These are phyloP conservation scores for Diorhabda sublineata DNA, from an alignment of 1,140 invertebrate genomes.

Conservation along the genomic window DNA sequence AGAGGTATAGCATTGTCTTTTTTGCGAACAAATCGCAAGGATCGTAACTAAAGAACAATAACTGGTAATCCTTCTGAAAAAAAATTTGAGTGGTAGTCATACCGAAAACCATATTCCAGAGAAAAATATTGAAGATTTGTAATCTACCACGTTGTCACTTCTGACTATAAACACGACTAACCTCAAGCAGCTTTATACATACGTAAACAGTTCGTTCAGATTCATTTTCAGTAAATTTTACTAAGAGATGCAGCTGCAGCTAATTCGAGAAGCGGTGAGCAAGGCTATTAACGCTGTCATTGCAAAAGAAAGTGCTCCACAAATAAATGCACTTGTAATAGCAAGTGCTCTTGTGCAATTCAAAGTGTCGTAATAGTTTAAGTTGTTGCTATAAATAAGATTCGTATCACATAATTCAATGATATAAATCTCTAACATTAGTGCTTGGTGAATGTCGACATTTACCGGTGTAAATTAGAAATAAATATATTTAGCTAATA, in stretches of 20 bases:
- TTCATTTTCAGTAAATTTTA: constrained; percentile 26
- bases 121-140: not conserved
- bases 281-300: constrained; percentile 23
- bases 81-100: not conserved
- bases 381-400: constrained; percentile 26
- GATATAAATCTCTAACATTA: too few relatives aligned
- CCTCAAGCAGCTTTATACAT: constrained; percentile 24
- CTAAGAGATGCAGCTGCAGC: constrained; percentile 23
- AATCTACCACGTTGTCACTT: not conserved
- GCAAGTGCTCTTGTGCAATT: constrained; percentile 24
- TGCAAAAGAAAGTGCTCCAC: constrained; percentile 28
- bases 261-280: constrained; percentile 28
- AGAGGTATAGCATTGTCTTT: constrained; percentile 12
- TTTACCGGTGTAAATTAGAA: too few relatives aligned
- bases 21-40: not conserved
- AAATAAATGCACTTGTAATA: constrained; percentile 26
- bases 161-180: constrained; percentile 4
- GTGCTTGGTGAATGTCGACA: too few relatives aligned
- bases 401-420: too few relatives aligned
- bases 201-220: constrained; percentile 25
- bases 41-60: not conserved
- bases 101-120: not conserved
- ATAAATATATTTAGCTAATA: too few relatives aligned
- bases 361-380: constrained; percentile 24
- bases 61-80: not conserved